Evolutionary conservation across 2,888 invertebrate species (phyloP), one percentile per base, ranked within the genome.

Genomic region (Zhuqinia jingwanae): DNA sequence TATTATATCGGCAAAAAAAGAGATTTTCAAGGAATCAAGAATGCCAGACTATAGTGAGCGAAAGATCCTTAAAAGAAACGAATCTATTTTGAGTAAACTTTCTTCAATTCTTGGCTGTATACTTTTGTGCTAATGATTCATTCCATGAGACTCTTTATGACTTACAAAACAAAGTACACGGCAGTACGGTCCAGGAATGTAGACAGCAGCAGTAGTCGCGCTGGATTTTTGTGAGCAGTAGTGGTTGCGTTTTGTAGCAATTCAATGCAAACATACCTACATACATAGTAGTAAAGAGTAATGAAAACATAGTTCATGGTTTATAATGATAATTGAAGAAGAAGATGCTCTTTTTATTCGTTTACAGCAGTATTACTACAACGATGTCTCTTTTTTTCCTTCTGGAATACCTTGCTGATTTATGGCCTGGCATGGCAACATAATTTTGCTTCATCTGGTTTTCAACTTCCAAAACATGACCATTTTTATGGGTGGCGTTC

Each of bases 401-500:
- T 84, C 88, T 86, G 86, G 87, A 88, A 89, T 89, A 87, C 84
- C 88, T 87, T 73, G 88, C 89, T 89, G 89, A 89, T 90, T 89
- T 90, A 90, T 90, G 88, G 88, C 88, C 88, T 89, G 73, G 90
- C 87, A 89, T 82, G 87, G 89, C 89, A 89, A 89, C 87, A 90
- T 90, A 88, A 90, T 90, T 90, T 90, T 87, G 85, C 89, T 88
- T 90, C 89, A 88, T 90, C 90, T 90, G 85, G 88, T 88, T 88
- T 89, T 89, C 89, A 88, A 87, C 89, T 85, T 88, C 84, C 87
- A 89, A 89, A 89, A 89, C 88, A 89, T 87, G 83, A 87, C 81
- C 87, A 87, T 85, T 89, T 87, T 88, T 88, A 88, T 85, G 80
- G 76, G 84, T 84, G 87, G 84, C 79, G 80, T 63, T 81, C 56